These are phyloP conservation scores for Eubasilissa regina DNA, from an alignment of 1,140 invertebrate species.

Conservation along the genomic window DNA sequence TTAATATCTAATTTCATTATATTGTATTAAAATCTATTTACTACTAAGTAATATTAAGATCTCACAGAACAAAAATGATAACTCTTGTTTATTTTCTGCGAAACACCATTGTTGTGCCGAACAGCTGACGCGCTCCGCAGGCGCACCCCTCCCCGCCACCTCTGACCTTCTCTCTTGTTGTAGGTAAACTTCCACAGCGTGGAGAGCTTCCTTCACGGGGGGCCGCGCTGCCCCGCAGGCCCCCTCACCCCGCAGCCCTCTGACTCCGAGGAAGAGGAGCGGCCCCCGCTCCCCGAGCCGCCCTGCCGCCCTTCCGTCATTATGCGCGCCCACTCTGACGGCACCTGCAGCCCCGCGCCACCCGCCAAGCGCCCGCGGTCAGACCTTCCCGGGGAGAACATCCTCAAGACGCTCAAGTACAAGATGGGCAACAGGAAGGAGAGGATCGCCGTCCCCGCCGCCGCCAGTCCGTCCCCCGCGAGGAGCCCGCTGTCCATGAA, in stretches of 20 bases:
- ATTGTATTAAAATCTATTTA: too few relatives aligned
- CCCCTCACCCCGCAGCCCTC: constrained; percentile 74
- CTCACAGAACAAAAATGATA: too few relatives aligned
- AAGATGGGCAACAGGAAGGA: constrained; percentile 82
- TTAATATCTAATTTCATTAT: too few relatives aligned
- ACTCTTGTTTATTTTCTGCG: too few relatives aligned
- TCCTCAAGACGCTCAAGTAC: constrained; percentile 83
- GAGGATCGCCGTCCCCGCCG: constrained; percentile 57
- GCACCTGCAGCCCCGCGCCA: constrained; percentile 76
- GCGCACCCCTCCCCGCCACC: constrained; percentile 61
- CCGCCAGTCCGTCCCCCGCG: too few relatives aligned
- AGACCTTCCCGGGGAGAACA: constrained; percentile 71
- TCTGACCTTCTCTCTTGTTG: constrained; percentile 53
- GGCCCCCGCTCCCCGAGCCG: constrained; percentile 72
- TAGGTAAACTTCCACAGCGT: constrained; percentile 69
- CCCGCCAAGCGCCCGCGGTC: constrained; percentile 50
- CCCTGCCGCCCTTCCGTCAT: constrained; percentile 77
- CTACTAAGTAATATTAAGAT: too few relatives aligned
- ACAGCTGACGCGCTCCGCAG: constrained; percentile 35
- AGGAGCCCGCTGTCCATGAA: constrained; percentile 28
- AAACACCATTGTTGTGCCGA: constrained; percentile 47
- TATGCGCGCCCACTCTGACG: constrained; percentile 85
- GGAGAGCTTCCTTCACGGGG: constrained; percentile 62
- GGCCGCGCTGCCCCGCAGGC: constrained; percentile 62
- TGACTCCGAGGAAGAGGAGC: constrained; percentile 74